Base-by-base conservation (phyloP, 2,888 invertebrate species). In the Parthenolecanium corni region DNA sequence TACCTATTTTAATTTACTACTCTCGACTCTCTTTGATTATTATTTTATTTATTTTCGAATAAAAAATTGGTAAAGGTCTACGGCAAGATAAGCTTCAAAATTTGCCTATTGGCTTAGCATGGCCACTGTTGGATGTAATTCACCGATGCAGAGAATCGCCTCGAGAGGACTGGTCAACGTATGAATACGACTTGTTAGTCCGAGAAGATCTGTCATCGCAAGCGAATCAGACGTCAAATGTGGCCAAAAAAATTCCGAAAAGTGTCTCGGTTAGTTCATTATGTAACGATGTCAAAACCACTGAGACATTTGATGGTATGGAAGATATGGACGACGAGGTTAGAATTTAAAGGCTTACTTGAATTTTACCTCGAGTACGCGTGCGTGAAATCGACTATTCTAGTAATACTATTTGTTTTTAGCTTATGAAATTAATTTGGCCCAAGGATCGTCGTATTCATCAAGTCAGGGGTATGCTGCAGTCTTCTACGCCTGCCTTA, bases 401-500 rank as follows among this genome's bases (percentile, higher is more conserved):
- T 36, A 36, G 9, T 31, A 31, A 31, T 9, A 31, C 1, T 40
- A 44, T 42, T 23, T 44, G 21, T 51, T 21, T 52, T 36, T 31
- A 49, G 38, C 4, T 40, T 40, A 52, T 52, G 46, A 58, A 52
- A 31, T 25, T 62, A 52, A 52, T 78, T 31, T 80, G 79, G 72
- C 75, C 74, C 62, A 74, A 76, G 66, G 80, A 80, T 69, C 73
- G 77, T 65, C 80, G 95, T 61, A 83, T 93, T 67, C 78, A 84
- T 11, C 94, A 95, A 76, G 86, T 90, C 1, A 81, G 86, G 63
- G 82, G 84, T 63, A 78, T 93, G 66, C 77, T 95, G 0, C 88
- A 89, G 71, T 93, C 93, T 0, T 87, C 92, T 0, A 83, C 84
- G 66, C 93, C 94, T 0, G 91, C 90, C 9, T 79, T 82, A n/a